Base-by-base conservation (phyloP, 2,888 invertebrate genomes). In the Cyclophora punctaria region DNA sequence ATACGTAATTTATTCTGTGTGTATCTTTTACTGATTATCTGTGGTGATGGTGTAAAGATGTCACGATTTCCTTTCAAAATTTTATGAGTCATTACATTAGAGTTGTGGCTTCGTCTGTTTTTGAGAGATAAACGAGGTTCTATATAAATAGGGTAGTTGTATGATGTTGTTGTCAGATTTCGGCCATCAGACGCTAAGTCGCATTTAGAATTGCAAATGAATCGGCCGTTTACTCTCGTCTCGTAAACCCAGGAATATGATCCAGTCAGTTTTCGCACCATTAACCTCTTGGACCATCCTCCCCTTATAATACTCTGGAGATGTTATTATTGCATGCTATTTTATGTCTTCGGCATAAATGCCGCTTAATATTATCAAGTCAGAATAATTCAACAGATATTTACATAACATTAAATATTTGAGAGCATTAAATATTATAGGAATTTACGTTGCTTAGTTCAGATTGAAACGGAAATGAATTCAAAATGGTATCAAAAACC, bases 161-260 rank as follows among this genome's bases (percentile, higher is more conserved):
- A 49, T 48, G 58, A 59, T 64, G 59, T 63, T 66, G 63, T 55
- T 50, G 52, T 58, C 49, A 46, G 51, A 61, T 59, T 55, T 53
- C 50, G 69, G 65, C 71, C 72, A 70, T 69, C 73, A 72, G 72
- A 72, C 67, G 66, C 75, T 73, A 75, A 80, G 72, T 75, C 78
- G 71, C 72, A 79, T 79, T 86, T 87, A 83, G 88, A 86, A 87
- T 88, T 88, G 88, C 87, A 88, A 87, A 88, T 88, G 88, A 88
- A 87, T 85, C 85, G 84, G 80, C 81, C 82, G 78, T 86, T 87
- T 84, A 80, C 83, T 81, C 73, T 69, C 77, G 78, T 71, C 80
- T 85, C 87, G 86, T 88, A 87, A 88, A 88, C 71, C 66, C 75
- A 67, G 81, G 83, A 83, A 87, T 87, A 87, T 86, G 87, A 86